Base-by-base conservation (phyloP, 1,140 invertebrate species). In the Grapholita molesta region DNA sequence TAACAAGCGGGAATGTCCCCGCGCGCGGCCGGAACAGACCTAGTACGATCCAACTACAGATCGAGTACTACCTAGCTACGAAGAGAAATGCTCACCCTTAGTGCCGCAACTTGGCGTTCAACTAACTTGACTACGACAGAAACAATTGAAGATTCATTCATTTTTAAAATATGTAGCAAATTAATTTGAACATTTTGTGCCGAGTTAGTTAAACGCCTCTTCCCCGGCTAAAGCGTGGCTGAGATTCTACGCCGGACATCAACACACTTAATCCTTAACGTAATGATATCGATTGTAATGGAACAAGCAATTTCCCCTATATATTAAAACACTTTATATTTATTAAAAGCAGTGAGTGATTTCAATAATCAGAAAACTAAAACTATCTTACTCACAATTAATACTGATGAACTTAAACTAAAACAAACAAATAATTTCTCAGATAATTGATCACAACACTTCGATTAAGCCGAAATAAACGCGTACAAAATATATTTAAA, bases 41-140 rank as follows among this genome's bases (percentile, higher is more conserved):
- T 77, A 77, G 72, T 68, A 70, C 72, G 70, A 76, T 73, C 70
- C 70, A 70, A 28, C 71, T 80, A 75, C 71, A 72, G 75, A 79
- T 77, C 71, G 61, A 69, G 72, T 70, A 65, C 71, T 78, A 69
- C 68, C 70, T 78, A 73, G 24, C 65, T 76, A 78, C 66, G 68
- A 74, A 73, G 70, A 72, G 48, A 69, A 69, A 69, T 5, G 18
- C 25, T 53, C 70, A 68, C 74, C 65, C 28, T 70, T 64, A 42
- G 68, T 23, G 35, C 35, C 7, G 12, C n/a, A 9, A 15, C 25
- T n/a, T 21, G 24, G 21, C 55, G 55, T 15, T 30, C 18, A 61
- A 28, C 55, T 61, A 61, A 61, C 55, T 28, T 61, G 30, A 30
- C 3, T 28, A 25, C 9, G 12, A 25, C 18, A 28, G 55, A 28